phyloP scores from a whole-genome alignment of 2,113 vertebrate genomes.

The Sciurus niger region DNA sequence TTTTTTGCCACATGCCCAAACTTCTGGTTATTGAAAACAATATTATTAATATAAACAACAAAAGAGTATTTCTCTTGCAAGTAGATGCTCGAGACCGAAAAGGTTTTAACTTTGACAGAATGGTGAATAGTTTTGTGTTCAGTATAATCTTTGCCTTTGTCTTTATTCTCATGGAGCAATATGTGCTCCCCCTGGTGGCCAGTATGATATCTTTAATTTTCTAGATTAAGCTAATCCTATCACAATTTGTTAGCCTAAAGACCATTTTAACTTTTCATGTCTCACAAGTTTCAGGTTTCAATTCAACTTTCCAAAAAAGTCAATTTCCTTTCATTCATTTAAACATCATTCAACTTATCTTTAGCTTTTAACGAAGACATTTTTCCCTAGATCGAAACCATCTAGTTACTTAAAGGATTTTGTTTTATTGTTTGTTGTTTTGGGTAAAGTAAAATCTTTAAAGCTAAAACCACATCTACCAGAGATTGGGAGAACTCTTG shows the following conservation, averaged over 20 bases:
- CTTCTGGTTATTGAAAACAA: constrained; percentile 2
- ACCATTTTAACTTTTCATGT: not conserved
- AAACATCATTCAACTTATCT: constrained; percentile 46
- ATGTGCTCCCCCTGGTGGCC: constrained; percentile 82
- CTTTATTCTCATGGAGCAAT: constrained; percentile 66
- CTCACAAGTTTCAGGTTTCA: constrained; percentile 35
- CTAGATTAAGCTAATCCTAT: not conserved
- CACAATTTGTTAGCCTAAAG: not conserved
- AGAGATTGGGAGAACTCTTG: not conserved
- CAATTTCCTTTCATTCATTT: constrained; percentile 20
- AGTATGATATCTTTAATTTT: not conserved
- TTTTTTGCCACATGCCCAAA: not conserved
- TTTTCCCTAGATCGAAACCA: constrained; percentile 62
- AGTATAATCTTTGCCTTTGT: not conserved
- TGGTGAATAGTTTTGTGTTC: not conserved
- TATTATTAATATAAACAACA: not conserved
- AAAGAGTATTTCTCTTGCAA: not conserved
- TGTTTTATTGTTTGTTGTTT: constrained; percentile 58
- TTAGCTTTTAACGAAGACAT: constrained; percentile 17
- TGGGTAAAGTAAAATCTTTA: constrained; percentile 63
- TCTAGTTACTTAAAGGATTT: constrained; percentile 59
- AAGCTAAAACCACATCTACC: constrained; percentile 57
- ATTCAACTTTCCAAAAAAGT: constrained; percentile 35
- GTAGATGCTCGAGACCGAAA: not conserved
- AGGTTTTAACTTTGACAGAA: not conserved